Evolutionary conservation across 2,888 invertebrate species (phyloP).

Genomic region (Harmothoe impar): DNA sequence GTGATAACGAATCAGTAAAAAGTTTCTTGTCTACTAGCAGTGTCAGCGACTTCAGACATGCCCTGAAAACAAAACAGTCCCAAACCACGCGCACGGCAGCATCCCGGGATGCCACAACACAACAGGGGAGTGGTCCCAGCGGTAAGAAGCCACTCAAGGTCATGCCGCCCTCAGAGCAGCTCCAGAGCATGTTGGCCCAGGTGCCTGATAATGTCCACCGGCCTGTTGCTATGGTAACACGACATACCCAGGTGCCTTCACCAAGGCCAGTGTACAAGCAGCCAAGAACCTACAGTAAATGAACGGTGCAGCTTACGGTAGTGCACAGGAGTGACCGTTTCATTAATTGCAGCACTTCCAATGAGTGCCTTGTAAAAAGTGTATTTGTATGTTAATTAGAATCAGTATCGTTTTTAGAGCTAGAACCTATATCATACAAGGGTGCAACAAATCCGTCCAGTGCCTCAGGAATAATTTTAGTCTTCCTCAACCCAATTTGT

Average conservation of each 20-base stretch:
- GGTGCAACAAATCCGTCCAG: conserved; percentile 10
- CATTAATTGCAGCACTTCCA: no score
- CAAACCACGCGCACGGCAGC: background rate
- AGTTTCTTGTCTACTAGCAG: conserved; percentile 60
- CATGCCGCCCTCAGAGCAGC: conserved; percentile 31
- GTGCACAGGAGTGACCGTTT: no score
- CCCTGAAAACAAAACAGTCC: conserved; percentile 54
- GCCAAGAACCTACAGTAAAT: background rate
- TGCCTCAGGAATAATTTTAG: background rate
- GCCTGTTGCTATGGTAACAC: conserved; percentile 63
- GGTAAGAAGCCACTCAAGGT: conserved; percentile 40
- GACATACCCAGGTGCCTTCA: conserved; percentile 64
- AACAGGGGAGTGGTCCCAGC: background rate
- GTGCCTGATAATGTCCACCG: conserved; percentile 52
- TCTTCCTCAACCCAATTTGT: background rate
- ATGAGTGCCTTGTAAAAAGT: no score
- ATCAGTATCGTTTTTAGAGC: no score
- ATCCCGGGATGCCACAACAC: background rate
- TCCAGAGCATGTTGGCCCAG: conserved; percentile 50
- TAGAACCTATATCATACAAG: background rate
- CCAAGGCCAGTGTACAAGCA: conserved; percentile 43
- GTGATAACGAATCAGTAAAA: conserved; percentile 58
- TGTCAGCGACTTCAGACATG: conserved; percentile 44
- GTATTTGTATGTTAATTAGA: no score
- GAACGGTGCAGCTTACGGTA: background rate